phyloP scores from a whole-genome alignment of 2,113 vertebrate species.

The Microcebus ravelobensis region DNA sequence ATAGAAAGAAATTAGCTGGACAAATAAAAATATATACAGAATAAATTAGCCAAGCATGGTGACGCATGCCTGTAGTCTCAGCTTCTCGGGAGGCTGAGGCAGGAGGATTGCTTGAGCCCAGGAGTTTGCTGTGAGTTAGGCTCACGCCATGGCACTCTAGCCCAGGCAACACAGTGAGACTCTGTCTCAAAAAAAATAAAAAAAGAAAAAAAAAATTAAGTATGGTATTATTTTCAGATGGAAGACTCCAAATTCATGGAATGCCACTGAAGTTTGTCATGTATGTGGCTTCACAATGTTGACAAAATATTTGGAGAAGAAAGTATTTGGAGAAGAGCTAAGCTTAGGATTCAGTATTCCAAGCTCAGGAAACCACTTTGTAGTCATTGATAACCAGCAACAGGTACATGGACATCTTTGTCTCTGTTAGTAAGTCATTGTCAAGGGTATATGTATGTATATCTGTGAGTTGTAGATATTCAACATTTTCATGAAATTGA shows the following conservation, averaged over 20 bases:
- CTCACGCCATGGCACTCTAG: too few species aligned
- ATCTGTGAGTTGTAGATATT: neutral
- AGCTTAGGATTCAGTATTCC: neutral
- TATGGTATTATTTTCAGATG: conserved; percentile 24
- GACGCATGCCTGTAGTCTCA: too few species aligned
- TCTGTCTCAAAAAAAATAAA: too few species aligned
- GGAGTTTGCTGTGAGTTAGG: too few species aligned
- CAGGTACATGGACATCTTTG: neutral
- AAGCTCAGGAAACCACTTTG: neutral
- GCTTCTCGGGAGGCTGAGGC: too few species aligned
- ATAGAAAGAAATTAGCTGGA: too few species aligned
- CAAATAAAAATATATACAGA: too few species aligned
- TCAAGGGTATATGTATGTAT: neutral
- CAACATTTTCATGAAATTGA: neutral
- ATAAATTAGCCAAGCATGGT: too few species aligned
- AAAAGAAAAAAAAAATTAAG: neutral
- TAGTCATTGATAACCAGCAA: neutral
- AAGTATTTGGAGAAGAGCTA: neutral
- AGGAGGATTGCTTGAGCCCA: too few species aligned
- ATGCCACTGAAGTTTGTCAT: neutral
- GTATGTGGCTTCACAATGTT: neutral
- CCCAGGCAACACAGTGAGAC: too few species aligned
- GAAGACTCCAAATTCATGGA: neutral
- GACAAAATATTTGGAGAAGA: conserved; percentile 24
- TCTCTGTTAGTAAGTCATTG: neutral